Base-by-base conservation (phyloP, 2,113 vertebrate species). In the Gobius niger region DNA sequence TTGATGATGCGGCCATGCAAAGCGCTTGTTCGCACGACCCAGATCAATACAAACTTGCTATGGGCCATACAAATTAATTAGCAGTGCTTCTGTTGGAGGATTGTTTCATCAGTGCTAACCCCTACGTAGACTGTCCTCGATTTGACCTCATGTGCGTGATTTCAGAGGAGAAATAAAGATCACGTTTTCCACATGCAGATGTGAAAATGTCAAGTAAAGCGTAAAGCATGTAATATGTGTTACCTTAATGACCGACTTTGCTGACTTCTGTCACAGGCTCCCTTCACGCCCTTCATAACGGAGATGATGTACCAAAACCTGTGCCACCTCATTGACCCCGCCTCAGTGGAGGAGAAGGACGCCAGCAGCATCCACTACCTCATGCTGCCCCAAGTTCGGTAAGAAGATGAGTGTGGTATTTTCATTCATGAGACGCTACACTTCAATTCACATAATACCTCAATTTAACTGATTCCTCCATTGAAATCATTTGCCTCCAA, bases 271-370 rank as follows among this genome's bases (percentile, higher is more conserved):
- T 77, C 57, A 7, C 87, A 99, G 98, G 98, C 98, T 75, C 97
- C 98, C 11, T 98, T 98, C 76, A 99, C 96, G 54, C 98, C 98
- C 12, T 99, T 99, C 91, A 97, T 99, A 82, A 99, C 98, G 3
- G 98, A 99, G 87, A 86, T 99, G 92, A 98, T 99, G 94, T 99
- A 98, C 88, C 98, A 98, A 91, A 99, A 98, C 80, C 92, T 99
- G 78, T 92, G 92, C 83, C 91, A 93, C 11, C 92, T 99, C 84
- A 93, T 98, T 9, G 95, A 99, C 83, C 95, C 95, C 0, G 72
- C 85, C 12, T 95, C 95, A 0, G 71, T 96, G 62, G 95, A 94
- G 72, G 96, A 98, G 47, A 98, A 96, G 86, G 96, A 96, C 68
- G 75, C 85, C 6, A 78, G 93, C 66, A 99, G 98, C 88, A 98